Percentiles rank a stretch among this genome's conserved stretches.
Conservation (phyloP, 2,888 invertebrate genomes). For the Cephus nigrinus region DNA sequence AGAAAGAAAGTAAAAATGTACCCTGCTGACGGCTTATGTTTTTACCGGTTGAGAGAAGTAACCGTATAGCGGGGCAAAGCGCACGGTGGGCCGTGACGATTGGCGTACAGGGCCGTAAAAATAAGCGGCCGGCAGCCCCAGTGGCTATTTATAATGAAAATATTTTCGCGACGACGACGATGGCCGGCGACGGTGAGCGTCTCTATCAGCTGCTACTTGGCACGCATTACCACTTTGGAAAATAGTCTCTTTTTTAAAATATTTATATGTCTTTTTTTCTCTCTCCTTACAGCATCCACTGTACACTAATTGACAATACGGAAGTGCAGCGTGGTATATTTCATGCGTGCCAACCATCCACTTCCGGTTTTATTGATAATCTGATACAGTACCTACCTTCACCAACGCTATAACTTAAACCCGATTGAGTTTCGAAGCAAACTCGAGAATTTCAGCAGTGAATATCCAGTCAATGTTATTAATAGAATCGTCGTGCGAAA, state of each 20-base stretch:
- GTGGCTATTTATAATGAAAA: constrained; percentile 62
- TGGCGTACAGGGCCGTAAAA: constrained; percentile 43
- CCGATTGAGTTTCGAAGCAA: neutral
- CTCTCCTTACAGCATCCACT: neutral
- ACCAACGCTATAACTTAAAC: neutral
- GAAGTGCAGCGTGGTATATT: neutral
- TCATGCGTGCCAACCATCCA: neutral
- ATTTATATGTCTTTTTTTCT: neutral
- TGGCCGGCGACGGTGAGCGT: constrained; percentile 36
- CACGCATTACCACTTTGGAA: neutral
- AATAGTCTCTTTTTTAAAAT: neutral
- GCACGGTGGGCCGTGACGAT: constrained; percentile 19
- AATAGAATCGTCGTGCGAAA: neutral
- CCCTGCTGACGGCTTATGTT: neutral
- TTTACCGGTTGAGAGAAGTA: neutral
- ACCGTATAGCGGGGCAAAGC: neutral
- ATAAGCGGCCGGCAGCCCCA: constrained; percentile 48
- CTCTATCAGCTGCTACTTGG: constrained; percentile 19
- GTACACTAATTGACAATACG: neutral
- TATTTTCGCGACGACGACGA: constrained; percentile 49
- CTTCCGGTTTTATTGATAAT: neutral
- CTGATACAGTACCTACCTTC: neutral
- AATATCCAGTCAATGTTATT: neutral
- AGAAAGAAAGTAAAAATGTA: neutral
- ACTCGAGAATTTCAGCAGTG: neutral